These are phyloP conservation scores for Hymenochirus boettgeri DNA, from an alignment of 2,113 vertebrate genomes.

Conservation along the genomic window DNA sequence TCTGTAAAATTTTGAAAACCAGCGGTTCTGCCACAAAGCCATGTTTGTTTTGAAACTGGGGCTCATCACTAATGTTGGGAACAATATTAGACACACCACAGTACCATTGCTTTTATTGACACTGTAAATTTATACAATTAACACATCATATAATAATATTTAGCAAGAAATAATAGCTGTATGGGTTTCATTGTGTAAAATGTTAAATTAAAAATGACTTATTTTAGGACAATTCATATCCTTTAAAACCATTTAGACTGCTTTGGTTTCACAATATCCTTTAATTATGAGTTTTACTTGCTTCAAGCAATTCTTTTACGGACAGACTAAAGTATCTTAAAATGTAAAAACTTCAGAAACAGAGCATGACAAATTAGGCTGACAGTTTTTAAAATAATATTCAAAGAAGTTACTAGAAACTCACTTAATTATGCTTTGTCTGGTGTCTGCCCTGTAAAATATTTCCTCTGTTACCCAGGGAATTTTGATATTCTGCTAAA, in stretches of 20 bases:
- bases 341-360: conserved; percentile 42
- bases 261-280: conserved; percentile 47
- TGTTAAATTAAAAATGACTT: conserved; percentile 59
- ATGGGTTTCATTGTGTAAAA: conserved; percentile 56
- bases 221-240: conserved; percentile 58
- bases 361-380: conserved; percentile 29
- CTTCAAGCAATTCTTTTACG: conserved; percentile 52
- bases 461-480: conserved; percentile 39
- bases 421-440: conserved; percentile 42
- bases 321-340: conserved; percentile 40
- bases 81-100: too few relatives aligned
- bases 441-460: conserved; percentile 39
- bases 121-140: too few relatives aligned
- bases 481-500: conserved; percentile 41
- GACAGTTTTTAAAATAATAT: conserved; percentile 25
- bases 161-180: conserved; percentile 59
- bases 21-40: too few relatives aligned
- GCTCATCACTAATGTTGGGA: too few relatives aligned
- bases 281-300: conserved; percentile 52
- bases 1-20: too few relatives aligned
- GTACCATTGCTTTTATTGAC: too few relatives aligned
- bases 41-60: too few relatives aligned
- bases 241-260: conserved; percentile 50
- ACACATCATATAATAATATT: too few relatives aligned
- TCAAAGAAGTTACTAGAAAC: conserved; percentile 41